Conservation (phyloP, 2,888 invertebrate species). For the Caenorhabditis becei region DNA sequence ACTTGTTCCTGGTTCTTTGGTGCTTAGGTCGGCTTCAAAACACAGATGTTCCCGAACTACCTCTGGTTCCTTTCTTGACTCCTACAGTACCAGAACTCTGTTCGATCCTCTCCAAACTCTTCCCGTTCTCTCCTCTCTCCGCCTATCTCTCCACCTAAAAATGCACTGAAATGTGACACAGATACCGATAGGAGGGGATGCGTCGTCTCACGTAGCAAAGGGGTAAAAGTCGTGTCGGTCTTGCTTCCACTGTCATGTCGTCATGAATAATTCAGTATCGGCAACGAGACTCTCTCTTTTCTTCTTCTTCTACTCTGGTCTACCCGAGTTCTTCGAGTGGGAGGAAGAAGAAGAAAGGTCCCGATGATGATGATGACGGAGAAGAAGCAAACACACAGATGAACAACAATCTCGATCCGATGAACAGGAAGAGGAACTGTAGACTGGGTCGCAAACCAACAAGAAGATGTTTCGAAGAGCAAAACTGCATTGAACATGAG, state of each 20-base stretch:
- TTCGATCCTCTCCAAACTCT: neutral
- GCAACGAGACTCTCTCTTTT: constrained; percentile 51
- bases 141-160: neutral
- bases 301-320: constrained; percentile 21
- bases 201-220: constrained; percentile 14
- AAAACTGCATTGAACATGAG: too few species aligned
- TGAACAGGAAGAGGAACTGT: neutral
- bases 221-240: constrained; percentile 57
- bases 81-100: neutral
- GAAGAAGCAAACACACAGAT: neutral
- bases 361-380: constrained; percentile 28
- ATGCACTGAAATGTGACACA: constrained; percentile 1
- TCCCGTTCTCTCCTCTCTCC: neutral
- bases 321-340: constrained; percentile 52
- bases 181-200: constrained; percentile 28
- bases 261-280: constrained; percentile 56
- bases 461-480: too few species aligned
- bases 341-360: constrained; percentile 25
- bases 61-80: too few species aligned
- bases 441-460: neutral
- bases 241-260: constrained; percentile 54
- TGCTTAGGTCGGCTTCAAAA: too few species aligned
- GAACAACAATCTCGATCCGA: neutral
- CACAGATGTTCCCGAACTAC: too few species aligned
- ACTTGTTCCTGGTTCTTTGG: too few species aligned